Base-by-base conservation (phyloP, 1,140 invertebrate genomes). In the Drosophila lowei region DNA sequence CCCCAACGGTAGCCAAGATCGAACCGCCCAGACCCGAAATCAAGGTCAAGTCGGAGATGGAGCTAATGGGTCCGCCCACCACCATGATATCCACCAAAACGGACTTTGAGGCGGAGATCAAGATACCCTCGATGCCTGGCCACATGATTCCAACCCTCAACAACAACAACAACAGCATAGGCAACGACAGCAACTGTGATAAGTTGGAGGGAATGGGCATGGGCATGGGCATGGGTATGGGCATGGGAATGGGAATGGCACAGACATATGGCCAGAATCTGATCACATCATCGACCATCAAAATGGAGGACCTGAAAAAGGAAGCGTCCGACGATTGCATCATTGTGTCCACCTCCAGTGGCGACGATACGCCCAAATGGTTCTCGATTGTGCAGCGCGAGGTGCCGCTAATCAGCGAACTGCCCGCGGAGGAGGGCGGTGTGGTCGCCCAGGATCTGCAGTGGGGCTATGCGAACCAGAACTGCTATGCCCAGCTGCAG, bases 371-470 rank as follows among this genome's bases (percentile, higher is more conserved):
- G 2, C 89, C 89, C 44, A 93, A 93, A 89, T 94, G 93, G 93
- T 94, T 93, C 78, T 94, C 93, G 6, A 93, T 91, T 38, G 74
- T 90, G 6, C 86, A 90, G 38, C 77, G 88, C 0, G 90, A 91
- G 28, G 76, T 91, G 56, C 90, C 91, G 4, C 60, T 91, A 11
- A 60, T 83, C 46, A 89, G 81, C n/a, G 89, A 90, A 15, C 55
- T 90, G 43, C 72, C 80, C 0, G 72, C 89, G 2, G 74, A 74
- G 15, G 89, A 90, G 25, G 73, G 75, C 0, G 74, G 71, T 11
- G 48, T 67, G 7, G 67, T 78, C 9, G 77, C 62, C 16, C 18
- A 46, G 23, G 90, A 91, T 0, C 60, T 89, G 6, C 79, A 91
- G 54, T 47, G 59, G 3, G 72, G 49, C 41, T 91, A 74, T 60